Base-by-base conservation (phyloP, 2,888 invertebrate genomes). In the Microctonus brassicae region DNA sequence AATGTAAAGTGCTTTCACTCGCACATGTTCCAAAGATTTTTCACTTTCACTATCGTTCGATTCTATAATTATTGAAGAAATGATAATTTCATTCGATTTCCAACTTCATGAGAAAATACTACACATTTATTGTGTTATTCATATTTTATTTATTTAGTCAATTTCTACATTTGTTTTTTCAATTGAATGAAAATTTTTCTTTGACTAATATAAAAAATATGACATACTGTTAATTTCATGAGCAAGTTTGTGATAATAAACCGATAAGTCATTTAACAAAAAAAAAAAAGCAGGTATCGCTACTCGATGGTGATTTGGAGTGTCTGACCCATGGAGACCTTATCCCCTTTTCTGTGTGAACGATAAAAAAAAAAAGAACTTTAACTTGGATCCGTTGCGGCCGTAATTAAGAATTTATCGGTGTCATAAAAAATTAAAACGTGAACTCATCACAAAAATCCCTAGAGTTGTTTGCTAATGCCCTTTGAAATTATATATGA, bases 181-280 rank as follows among this genome's bases (percentile, higher is more conserved):
- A 10, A 47, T 26, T 5, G 26, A 5, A 36, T 67, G 58, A 42
- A 58, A 24, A 22, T 29, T 58, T 58, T 20, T 58, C 36, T 0
- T 20, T 58, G 2, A 0, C 42, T n/a, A n/a, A 9, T 57, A 2
- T 10, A 6, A 26, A 4, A 9, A 47, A 11, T n/a, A n/a, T 68
- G 60, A 60, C 47, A 68, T n/a, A 17, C 24, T 68, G 69, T 61
- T 24, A 61, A 53, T 58, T 67, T 67, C 58, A 42, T 24, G 36
- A 33, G 36, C 52, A 53, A 29, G 4, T 26, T 33, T 42, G 69
- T 62, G 61, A 62, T 62, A 36, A 69, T 69, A 62, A 62, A 61
- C 53, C 69, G 61, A 36, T 53, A 39, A 69, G 62, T 69, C 55
- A 34, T 33, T 69, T 24, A 69, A 61, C 62, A 24, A 33, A 17